These are phyloP conservation scores for Ailuropoda melanoleuca DNA, from an alignment of 2,113 vertebrate genomes.

Conservation along the genomic window DNA sequence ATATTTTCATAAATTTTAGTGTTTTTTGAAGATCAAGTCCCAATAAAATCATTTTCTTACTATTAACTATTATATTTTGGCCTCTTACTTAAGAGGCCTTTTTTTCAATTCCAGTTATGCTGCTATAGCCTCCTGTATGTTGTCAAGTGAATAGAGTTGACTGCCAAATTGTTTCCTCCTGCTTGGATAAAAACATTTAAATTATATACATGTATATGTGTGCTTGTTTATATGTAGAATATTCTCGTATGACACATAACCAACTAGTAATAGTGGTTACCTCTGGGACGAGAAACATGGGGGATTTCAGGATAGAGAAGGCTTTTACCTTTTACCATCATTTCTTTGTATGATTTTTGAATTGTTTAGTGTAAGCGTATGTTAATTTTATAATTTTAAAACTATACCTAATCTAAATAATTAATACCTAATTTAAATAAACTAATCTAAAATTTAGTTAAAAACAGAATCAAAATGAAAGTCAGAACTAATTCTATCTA, in stretches of 20 bases:
- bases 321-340: not conserved
- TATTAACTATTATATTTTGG: slow-evolving; percentile 16
- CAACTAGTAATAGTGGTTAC: not conserved
- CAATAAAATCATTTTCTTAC: not conserved
- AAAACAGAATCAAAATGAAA: slow-evolving; percentile 10
- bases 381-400: slow-evolving; percentile 19
- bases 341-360: not conserved
- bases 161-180: slow-evolving; percentile 13
- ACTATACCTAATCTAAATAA: not conserved
- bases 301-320: not conserved
- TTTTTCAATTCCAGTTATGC: not conserved
- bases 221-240: not conserved
- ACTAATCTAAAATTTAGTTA: not conserved
- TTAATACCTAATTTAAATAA: not conserved
- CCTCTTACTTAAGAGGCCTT: not conserved
- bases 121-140: not conserved
- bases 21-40: not conserved
- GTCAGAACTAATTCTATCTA: not conserved
- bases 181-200: not conserved
- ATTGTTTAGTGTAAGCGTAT: not conserved
- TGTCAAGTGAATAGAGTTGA: not conserved
- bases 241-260: not conserved
- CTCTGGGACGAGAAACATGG: not conserved
- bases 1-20: not conserved
- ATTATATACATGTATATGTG: not conserved